Percentiles rank a stretch among this genome's conserved stretches.
These are phyloP conservation scores for Andrena camellia DNA, from an alignment of 2,888 invertebrate species.

Conservation along the genomic window DNA sequence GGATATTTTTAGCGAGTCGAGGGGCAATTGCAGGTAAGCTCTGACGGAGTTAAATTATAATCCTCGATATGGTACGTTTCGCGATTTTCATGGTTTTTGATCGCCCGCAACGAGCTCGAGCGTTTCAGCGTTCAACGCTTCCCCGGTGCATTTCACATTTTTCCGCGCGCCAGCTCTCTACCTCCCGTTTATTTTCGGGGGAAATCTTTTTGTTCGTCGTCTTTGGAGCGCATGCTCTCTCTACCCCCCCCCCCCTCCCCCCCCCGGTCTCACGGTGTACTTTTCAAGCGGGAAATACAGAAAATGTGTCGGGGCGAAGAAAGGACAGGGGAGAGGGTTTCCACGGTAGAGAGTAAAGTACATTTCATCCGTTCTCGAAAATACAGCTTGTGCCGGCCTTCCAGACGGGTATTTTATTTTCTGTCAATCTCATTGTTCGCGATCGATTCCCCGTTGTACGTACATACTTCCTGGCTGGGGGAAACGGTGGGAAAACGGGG, in stretches of 20 bases:
- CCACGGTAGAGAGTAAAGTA: conserved; percentile 36
- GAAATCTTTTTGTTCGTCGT: conserved; percentile 3
- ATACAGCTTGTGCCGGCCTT: conserved; percentile 8
- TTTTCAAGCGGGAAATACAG: conserved; percentile 7
- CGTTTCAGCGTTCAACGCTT: neutral
- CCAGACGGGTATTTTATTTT: conserved; percentile 42
- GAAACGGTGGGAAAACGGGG: neutral
- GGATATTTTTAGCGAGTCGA: conserved; percentile 1
- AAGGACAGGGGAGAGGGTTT: neutral
- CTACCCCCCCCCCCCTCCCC: neutral
- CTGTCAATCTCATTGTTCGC: conserved; percentile 29
- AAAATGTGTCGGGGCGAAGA: conserved; percentile 7
- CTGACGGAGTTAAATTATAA: neutral
- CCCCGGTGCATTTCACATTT: conserved; percentile 1
- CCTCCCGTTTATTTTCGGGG: neutral
- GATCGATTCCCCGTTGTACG: conserved; percentile 27
- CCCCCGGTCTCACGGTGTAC: neutral
- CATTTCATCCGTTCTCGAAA: conserved; percentile 34
- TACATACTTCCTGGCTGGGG: neutral
- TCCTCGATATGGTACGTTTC: neutral
- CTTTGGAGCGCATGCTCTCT: neutral
- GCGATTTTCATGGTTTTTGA: conserved; percentile 2
- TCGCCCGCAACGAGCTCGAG: neutral
- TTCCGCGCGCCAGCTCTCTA: neutral
- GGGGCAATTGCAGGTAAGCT: neutral